These are phyloP conservation scores for Nyctalus aviator DNA, from an alignment of 2,797 vertebrate species.

Conservation along the genomic window DNA sequence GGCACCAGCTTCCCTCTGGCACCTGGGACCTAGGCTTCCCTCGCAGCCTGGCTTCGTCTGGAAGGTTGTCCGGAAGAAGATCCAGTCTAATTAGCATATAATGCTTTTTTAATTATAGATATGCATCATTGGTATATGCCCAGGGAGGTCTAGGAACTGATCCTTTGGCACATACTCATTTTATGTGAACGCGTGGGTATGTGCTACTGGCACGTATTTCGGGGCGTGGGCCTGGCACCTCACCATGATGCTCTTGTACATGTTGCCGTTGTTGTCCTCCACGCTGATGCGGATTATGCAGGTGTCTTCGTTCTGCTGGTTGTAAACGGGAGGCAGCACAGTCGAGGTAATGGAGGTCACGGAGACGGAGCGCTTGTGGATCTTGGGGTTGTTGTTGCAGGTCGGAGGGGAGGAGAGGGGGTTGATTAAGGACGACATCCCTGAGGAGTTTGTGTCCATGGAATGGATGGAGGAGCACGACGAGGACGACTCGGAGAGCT, in stretches of 20 bases:
- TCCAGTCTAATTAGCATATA: too few species aligned
- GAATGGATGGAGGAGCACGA: constrained; percentile 91
- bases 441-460: constrained; percentile 91
- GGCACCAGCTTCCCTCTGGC: too few species aligned
- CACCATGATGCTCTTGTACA: constrained; percentile 98
- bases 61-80: too few species aligned
- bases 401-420: constrained; percentile 81
- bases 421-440: constrained; percentile 77
- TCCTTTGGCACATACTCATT: accelerated
- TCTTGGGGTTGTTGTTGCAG: constrained; percentile 84
- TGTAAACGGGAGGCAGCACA: constrained; percentile 89
- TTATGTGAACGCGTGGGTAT: accelerated
- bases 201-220: accelerated
- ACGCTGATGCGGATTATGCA: constrained; percentile 95
- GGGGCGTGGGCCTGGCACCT: neutral
- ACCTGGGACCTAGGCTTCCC: too few species aligned
- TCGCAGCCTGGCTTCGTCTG: too few species aligned
- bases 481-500: constrained; percentile 93
- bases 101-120: neutral
- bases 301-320: constrained; percentile 92
- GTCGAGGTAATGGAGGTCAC: constrained; percentile 87
- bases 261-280: constrained; percentile 93
- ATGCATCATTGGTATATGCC: accelerated
- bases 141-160: accelerated
- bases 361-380: constrained; percentile 89